phyloP scores from a whole-genome alignment of 2,797 vertebrate genomes.

The Vireo griseus region DNA sequence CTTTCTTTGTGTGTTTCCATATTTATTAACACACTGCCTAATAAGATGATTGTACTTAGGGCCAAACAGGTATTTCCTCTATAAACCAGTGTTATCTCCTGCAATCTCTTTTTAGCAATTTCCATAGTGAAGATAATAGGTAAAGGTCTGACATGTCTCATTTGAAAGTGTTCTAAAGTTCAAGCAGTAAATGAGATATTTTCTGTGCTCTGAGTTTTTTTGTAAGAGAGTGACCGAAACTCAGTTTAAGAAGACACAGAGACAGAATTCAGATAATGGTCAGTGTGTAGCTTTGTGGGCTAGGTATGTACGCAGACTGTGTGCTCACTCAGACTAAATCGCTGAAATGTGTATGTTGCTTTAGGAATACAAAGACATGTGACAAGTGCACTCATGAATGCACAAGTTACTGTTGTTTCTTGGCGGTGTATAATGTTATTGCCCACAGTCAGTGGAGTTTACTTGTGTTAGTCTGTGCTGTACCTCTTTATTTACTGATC shows the following conservation, averaged over 20 bases:
- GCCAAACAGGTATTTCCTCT: neutral
- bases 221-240: neutral
- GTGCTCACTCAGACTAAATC: neutral
- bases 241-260: neutral
- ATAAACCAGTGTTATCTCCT: neutral
- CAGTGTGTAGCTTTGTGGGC: neutral
- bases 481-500: neutral
- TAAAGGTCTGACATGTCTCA: neutral
- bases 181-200: neutral
- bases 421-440: fast-evolving
- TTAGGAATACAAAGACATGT: neutral
- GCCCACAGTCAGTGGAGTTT: neutral
- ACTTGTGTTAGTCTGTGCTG: neutral
- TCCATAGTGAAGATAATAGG: neutral
- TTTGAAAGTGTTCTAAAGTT: neutral
- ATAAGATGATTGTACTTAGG: neutral
- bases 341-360: fast-evolving
- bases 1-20: neutral
- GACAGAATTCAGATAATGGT: neutral
- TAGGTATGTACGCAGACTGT: neutral
- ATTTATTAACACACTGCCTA: neutral
- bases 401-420: neutral
- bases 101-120: neutral
- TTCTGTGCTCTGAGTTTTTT: neutral
- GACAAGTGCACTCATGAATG: neutral